Percentiles rank a stretch among this genome's conserved stretches.
These are phyloP conservation scores for Setipinna tenuifilis DNA, from an alignment of 2,797 vertebrate species.

Conservation along the genomic window DNA sequence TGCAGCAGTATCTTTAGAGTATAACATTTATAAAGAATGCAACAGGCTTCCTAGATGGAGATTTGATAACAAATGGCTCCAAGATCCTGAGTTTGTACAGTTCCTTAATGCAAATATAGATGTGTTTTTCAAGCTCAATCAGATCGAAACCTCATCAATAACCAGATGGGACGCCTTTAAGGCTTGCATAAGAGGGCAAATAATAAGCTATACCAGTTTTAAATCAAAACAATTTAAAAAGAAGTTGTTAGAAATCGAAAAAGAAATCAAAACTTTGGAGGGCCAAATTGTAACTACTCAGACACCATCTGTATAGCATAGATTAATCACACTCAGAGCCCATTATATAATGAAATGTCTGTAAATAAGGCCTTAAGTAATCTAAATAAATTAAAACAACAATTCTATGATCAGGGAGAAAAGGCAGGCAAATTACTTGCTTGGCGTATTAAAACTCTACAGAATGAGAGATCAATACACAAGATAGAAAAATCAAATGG, in stretches of 20 bases:
- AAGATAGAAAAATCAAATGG: too few species aligned
- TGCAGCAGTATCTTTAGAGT: slow-evolving; percentile 24
- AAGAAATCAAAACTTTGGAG: neutral
- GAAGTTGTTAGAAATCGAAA: neutral
- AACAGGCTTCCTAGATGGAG: too few species aligned
- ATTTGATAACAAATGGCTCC: too few species aligned
- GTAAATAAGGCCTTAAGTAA: neutral
- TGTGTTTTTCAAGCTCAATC: neutral
- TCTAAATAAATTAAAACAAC: slow-evolving; percentile 20
- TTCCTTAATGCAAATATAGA: neutral
- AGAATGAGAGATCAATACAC: neutral
- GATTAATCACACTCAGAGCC: too few species aligned
- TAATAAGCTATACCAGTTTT: neutral
- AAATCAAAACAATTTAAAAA: too few species aligned
- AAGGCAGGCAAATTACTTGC: slow-evolving; percentile 1
- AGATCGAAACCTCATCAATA: neutral
- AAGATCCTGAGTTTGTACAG: too few species aligned
- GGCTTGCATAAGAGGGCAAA: too few species aligned
- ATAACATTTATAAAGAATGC: neutral
- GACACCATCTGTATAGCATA: too few species aligned
- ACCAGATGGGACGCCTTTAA: neutral
- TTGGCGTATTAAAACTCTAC: slow-evolving; percentile 13
- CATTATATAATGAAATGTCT: too few species aligned
- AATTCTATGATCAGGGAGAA: too few species aligned
- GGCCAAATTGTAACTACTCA: too few species aligned